These are phyloP conservation scores for Enteromius thamalakanensis DNA, from an alignment of 2,797 vertebrate species.

Conservation along the genomic window DNA sequence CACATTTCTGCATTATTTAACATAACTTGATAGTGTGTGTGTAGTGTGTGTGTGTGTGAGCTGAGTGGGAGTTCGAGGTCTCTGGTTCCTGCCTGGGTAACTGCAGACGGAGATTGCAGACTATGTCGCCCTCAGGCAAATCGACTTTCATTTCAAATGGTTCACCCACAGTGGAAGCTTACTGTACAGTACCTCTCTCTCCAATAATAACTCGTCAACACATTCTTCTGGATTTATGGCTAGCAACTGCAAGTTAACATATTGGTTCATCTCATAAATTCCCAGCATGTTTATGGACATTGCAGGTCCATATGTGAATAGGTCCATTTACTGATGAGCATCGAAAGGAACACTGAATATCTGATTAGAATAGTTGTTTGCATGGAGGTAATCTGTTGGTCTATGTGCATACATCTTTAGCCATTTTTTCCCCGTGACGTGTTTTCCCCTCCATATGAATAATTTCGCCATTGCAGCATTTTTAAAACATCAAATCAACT, in stretches of 20 bases:
- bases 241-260: constrained; percentile 22
- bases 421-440: neutral
- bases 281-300: constrained; percentile 30
- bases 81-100: constrained; percentile 20
- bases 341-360: constrained; percentile 7
- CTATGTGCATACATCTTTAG: neutral
- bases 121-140: constrained; percentile 38
- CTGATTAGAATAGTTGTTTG: neutral
- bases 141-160: constrained; percentile 46
- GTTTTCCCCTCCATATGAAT: neutral
- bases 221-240: constrained; percentile 35
- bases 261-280: constrained; percentile 33
- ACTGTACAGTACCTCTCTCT: constrained; percentile 33
- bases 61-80: constrained; percentile 34
- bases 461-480: neutral
- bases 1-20: constrained; percentile 42
- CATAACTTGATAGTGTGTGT: constrained; percentile 24
- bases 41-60: neutral
- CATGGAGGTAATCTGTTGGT: neutral
- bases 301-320: neutral
- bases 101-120: constrained; percentile 36
- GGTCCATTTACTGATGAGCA: constrained; percentile 29
- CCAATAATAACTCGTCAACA: constrained; percentile 39
- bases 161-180: constrained; percentile 28
- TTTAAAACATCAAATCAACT: neutral